Evolutionary conservation across 2,888 invertebrate genomes (phyloP), one percentile per base, ranked within the genome.

Genomic region (Ecliptopera silaceata): DNA sequence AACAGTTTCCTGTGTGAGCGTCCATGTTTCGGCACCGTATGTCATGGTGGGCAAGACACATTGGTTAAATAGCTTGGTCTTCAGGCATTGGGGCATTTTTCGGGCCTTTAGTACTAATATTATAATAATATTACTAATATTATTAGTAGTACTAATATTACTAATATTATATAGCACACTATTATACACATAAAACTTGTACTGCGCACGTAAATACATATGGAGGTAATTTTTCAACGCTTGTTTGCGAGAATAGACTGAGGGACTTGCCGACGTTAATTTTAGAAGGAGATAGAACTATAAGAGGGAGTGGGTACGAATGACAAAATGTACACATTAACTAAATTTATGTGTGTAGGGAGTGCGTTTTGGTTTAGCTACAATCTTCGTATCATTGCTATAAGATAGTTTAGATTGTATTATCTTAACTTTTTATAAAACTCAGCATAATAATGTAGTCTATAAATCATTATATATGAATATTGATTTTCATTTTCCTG

Each of bases 221-320:
- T 68, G 62, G 60, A 63, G 69, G 76, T 69, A 68, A 82, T 82
- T 80, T 85, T 82, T 85, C 82, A 82, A 75, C 71, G 70, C 75
- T 75, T 72, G 73, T 76, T 75, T 70, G 72, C 69, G 69, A 70
- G 70, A 71, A 70, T 74, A 70, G 73, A 73, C 70, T 68, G 68
- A 70, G 73, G 71, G 72, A 72, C 70, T 77, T 70, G 66, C 69
- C 64, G 71, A 75, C 80, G 81, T 82, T 84, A 82, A 85, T 84
- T 84, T 83, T 78, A 79, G 82, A 82, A 74, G 75, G 76, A 77
- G 80, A 83, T 73, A 72, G 78, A 72, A 66, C 59, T 73, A 78
- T 64, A 65, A 39, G 69, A 60, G 70, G 52, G 61, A 61, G 61
- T 47, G 64, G 59, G 68, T 69, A 74, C 66, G 74, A 69, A 71